Evolutionary conservation across 2,888 invertebrate genomes (phyloP), one percentile per base, ranked within the genome.

Genomic region (Halocaridina rubra): DNA sequence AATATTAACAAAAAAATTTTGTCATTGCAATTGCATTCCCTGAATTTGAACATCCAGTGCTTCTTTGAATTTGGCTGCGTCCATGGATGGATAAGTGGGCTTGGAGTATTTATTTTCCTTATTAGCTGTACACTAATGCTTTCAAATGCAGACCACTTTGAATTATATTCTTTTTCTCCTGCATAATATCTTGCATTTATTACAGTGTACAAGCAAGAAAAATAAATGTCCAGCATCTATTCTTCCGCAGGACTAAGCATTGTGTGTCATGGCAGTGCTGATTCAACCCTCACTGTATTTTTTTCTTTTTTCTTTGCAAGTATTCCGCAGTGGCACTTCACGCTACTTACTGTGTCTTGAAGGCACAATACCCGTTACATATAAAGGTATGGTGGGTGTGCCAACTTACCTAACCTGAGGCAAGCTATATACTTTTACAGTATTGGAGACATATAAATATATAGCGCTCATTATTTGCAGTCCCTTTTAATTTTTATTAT

Each of bases 321-420:
- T 86, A 75, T 86, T 86, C 80, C 82, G 80, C 82, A 86, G 86
- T 86, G 86, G 86, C 77, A 86, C 80, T 59, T 86, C 86, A 69
- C 86, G 86, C 84, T 84, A 84, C 86, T 80, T 86, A 79, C 86
- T 86, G 80, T 84, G 84, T 78, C 84, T 86, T 61, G 84, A 86
- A 71, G 86, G 86, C 64, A 86, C 86, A 46, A 86, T 86, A 39
- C 86, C 86, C 67, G 86, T 86, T 76, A 84, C 77, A 53, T 86
- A 86, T 69, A 86, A 86, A 86, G 86, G 86, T 86, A 86, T 75
- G 80, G 81, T 81, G 81, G 81, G 81, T 81, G 81, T 81, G 64
- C 64, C 72, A 71, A 71, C 39, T 57, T 57, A 71, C 59, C 32
- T 77, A 61, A 64, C 61, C 59, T 64, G 80, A 81, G 74, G 80